Evolutionary conservation across 2,888 invertebrate genomes (phyloP).

Genomic region (Apamea crenata): DNA sequence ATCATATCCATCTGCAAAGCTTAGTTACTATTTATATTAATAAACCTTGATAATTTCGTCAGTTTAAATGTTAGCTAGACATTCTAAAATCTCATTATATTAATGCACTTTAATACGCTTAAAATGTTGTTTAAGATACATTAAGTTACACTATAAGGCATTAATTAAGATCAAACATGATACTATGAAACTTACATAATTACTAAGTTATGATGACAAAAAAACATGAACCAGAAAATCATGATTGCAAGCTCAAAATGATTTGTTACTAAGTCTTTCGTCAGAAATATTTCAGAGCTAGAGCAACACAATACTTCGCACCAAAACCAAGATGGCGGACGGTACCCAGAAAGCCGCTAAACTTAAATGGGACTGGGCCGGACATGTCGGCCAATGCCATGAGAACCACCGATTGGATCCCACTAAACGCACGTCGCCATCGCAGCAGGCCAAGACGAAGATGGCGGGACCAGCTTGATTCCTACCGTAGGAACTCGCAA

Average conservation of each 20-base stretch:
- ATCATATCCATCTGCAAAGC: not conserved
- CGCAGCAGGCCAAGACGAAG: too few species aligned
- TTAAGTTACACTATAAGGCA: not conserved
- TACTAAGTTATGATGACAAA: not conserved
- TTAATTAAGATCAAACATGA: not conserved
- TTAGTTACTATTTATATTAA: not conserved
- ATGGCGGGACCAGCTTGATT: too few species aligned
- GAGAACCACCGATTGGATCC: too few species aligned
- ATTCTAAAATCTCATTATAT: conserved; percentile 26
- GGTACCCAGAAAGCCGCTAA: too few species aligned
- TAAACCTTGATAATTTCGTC: conserved; percentile 30
- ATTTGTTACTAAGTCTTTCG: not conserved
- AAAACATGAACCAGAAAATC: not conserved
- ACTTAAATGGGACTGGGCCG: too few species aligned
- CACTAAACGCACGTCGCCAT: too few species aligned
- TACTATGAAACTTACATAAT: not conserved
- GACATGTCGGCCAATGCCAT: too few species aligned
- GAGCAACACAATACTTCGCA: too few species aligned
- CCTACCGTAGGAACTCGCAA: too few species aligned
- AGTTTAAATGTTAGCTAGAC: conserved; percentile 1
- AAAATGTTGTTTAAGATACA: not conserved
- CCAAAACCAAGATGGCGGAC: too few species aligned
- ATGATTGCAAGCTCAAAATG: not conserved
- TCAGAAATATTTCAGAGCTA: not conserved
- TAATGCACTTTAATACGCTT: not conserved